Conservation (phyloP, 1,140 invertebrate species). For the Zeugodacus cucurbitae region DNA sequence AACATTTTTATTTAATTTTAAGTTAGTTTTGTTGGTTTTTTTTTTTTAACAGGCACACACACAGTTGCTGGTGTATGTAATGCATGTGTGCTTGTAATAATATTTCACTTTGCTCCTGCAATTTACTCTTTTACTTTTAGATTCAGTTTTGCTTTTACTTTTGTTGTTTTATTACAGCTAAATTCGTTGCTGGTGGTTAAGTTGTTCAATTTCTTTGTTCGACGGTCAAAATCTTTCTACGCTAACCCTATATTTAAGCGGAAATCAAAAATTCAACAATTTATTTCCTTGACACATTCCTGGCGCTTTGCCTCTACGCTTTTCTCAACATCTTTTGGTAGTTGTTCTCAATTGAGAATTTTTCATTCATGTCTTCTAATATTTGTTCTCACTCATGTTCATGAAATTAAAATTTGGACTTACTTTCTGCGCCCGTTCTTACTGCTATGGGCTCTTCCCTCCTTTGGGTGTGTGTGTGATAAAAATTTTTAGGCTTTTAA, state of each 20-base stretch:
- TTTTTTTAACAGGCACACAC: not conserved
- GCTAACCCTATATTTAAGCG: not conserved
- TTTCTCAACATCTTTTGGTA: not conserved
- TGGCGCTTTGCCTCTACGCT: not conserved
- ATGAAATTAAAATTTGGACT: not conserved
- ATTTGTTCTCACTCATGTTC: not conserved
- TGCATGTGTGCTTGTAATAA: not conserved
- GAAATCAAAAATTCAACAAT: not conserved
- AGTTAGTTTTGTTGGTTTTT: not conserved
- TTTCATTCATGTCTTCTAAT: not conserved
- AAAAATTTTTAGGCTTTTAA: conserved; percentile 48
- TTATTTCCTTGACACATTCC: not conserved
- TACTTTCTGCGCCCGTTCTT: not conserved
- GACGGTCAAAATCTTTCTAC: not conserved
- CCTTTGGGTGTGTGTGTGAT: not conserved
- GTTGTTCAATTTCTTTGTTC: not conserved
- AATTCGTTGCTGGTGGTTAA: conserved; percentile 30
- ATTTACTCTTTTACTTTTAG: not conserved
- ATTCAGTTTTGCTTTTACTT: not conserved
- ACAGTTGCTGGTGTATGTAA: not conserved
- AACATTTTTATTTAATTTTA: not conserved
- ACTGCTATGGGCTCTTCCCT: not conserved
- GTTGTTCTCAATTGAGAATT: not conserved
- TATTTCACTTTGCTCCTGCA: not conserved
- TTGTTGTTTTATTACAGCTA: conserved; percentile 16